A percentile compares a stretch with the other conserved stretches of the same genome.
Conservation (phyloP, 1,140 invertebrate genomes). For the Melitaea cinxia region DNA sequence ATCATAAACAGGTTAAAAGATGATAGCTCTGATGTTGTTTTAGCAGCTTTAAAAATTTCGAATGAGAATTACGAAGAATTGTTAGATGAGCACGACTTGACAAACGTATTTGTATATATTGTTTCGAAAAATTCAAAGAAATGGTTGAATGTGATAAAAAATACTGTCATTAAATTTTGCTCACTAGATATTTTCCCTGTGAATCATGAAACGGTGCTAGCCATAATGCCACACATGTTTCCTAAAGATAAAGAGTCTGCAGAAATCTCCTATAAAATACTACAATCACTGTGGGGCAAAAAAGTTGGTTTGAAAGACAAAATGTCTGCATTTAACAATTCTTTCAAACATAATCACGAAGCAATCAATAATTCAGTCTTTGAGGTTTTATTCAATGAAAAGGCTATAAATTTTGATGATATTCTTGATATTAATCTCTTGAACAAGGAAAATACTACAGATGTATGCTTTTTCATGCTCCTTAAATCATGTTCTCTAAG, state of each 20-base stretch:
- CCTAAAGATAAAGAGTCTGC: conserved; percentile 79
- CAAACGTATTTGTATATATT: conserved; percentile 58
- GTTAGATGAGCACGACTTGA: conserved; percentile 60
- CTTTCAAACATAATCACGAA: conserved; percentile 57
- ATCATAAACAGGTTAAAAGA: conserved; percentile 83
- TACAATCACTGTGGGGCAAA: conserved; percentile 77
- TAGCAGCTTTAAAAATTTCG: conserved; percentile 75
- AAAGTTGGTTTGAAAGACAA: conserved; percentile 67
- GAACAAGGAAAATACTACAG: conserved; percentile 56
- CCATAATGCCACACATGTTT: conserved; percentile 83
- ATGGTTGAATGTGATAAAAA: conserved; percentile 67
- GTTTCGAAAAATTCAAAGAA: conserved; percentile 51
- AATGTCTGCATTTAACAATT: conserved; percentile 52
- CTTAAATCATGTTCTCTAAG: conserved; percentile 62
- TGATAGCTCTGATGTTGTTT: conserved; percentile 81
- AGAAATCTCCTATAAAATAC: conserved; percentile 74
- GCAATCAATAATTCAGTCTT: conserved; percentile 62
- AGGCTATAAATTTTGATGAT: conserved; percentile 49
- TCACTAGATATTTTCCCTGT: conserved; percentile 60
- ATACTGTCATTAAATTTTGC: conserved; percentile 72
- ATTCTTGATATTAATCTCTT: conserved; percentile 57
- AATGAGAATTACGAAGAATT: conserved; percentile 68
- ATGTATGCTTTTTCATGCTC: conserved; percentile 62
- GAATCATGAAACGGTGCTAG: conserved; percentile 72
- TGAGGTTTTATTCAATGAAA: conserved; percentile 58